phyloP scores from a whole-genome alignment of 2,888 invertebrate species.

The Fissipunctia ypsillon region DNA sequence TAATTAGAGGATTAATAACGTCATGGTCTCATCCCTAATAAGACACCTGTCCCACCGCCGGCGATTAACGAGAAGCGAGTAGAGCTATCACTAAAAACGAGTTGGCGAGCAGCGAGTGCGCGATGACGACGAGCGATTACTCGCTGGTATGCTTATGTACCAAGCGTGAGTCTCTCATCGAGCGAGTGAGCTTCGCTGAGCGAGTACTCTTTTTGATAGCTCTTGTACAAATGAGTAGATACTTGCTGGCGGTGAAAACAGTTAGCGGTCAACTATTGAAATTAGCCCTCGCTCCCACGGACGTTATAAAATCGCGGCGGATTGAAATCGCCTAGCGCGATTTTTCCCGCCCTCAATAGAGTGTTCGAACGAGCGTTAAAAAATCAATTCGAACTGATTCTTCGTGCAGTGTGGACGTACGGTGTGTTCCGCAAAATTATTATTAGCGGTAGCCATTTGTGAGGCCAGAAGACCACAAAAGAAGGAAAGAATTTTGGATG shows the following conservation, averaged over 20 bases:
- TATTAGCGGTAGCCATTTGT: too few relatives aligned
- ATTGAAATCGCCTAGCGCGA: too few relatives aligned
- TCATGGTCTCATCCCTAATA: conserved; percentile 19
- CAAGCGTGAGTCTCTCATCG: neutral
- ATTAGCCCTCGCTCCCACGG: too few relatives aligned
- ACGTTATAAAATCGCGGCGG: too few relatives aligned
- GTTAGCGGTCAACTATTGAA: neutral
- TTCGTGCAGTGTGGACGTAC: too few relatives aligned
- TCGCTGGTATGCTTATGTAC: neutral
- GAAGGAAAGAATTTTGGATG: too few relatives aligned
- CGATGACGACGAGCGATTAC: neutral
- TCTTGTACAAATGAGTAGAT: neutral
- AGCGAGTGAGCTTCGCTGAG: neutral
- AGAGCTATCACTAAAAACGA: neutral
- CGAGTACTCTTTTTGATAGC: neutral
- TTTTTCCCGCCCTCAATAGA: too few relatives aligned
- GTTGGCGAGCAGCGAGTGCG: neutral
- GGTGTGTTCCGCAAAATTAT: too few relatives aligned
- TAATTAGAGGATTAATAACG: conserved; percentile 42
- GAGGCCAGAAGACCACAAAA: too few relatives aligned
- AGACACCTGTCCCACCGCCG: neutral
- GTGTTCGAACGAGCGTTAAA: too few relatives aligned
- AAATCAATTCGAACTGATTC: too few relatives aligned
- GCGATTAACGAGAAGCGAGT: neutral
- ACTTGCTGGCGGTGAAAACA: neutral